Percentiles rank a stretch among this genome's conserved stretches.
Conservation (phyloP, 2,113 vertebrate genomes). For the Mixornis gularis region DNA sequence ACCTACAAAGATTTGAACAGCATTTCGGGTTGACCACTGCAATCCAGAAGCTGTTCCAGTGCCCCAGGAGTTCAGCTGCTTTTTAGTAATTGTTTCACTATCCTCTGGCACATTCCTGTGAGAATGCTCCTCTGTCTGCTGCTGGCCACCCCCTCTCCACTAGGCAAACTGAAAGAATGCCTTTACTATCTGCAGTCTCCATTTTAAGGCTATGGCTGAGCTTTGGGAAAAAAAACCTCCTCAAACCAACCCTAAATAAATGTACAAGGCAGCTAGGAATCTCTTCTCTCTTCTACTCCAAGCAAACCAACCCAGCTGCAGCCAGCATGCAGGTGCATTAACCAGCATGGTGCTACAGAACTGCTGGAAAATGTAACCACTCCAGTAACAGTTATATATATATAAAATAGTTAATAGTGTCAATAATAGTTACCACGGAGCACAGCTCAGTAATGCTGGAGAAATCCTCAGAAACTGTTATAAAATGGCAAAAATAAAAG, state of each 20-base stretch:
- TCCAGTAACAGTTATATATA: neutral
- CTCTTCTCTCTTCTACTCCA: neutral
- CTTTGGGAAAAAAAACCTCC: neutral
- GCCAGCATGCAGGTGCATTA: neutral
- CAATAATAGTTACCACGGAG: neutral
- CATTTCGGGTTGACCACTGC: neutral
- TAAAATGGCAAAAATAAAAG: neutral
- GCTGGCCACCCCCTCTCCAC: neutral
- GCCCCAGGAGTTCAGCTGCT: neutral
- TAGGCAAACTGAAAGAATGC: neutral
- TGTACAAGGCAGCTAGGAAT: neutral
- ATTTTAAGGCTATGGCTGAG: neutral
- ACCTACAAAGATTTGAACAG: neutral
- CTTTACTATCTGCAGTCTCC: neutral
- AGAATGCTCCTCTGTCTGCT: neutral
- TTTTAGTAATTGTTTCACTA: neutral
- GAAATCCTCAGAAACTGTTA: neutral
- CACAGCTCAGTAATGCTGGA: neutral
- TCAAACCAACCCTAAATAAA: neutral
- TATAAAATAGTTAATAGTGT: neutral
- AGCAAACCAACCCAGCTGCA: neutral
- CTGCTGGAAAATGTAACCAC: neutral
- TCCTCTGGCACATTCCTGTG: neutral
- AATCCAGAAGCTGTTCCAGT: neutral
- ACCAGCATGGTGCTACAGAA: neutral